Percentiles rank a stretch among this genome's conserved stretches.
Evolutionary conservation across 2,888 invertebrate genomes (phyloP).

Genomic region (Dynastes grantii): DNA sequence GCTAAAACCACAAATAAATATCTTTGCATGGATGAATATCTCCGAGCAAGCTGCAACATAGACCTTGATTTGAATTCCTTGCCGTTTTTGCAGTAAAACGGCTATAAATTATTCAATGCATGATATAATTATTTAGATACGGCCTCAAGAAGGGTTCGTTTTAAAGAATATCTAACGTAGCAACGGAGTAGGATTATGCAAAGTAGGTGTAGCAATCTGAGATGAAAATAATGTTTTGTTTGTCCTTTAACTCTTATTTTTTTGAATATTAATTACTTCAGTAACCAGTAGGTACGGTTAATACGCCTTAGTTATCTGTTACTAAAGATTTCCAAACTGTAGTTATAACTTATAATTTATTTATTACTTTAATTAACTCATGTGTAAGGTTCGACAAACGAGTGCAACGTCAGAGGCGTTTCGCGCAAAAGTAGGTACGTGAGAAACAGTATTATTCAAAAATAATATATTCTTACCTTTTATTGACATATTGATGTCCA

Average conservation of each 20-base stretch:
- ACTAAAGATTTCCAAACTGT: too few relatives aligned
- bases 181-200: slow-evolving; percentile 5
- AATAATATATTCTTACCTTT: too few relatives aligned
- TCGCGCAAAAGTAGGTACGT: too few relatives aligned
- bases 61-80: slow-evolving; percentile 17
- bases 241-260: not conserved
- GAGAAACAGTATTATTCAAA: too few relatives aligned
- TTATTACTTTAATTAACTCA: too few relatives aligned
- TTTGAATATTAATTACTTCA: not conserved
- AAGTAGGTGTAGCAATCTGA: not conserved
- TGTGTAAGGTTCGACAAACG: too few relatives aligned
- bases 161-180: not conserved
- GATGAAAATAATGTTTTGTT: slow-evolving; percentile 1
- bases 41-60: not conserved
- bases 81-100: not conserved
- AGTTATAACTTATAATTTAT: too few relatives aligned
- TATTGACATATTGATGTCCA: too few relatives aligned
- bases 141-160: slow-evolving; percentile 2
- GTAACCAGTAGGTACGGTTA: too few relatives aligned
- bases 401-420: too few relatives aligned
- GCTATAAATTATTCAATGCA: slow-evolving; percentile 20
- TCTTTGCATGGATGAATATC: slow-evolving; percentile 17
- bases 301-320: too few relatives aligned
- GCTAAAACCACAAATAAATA: slow-evolving; percentile 14
- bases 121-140: slow-evolving; percentile 29